phyloP scores from a whole-genome alignment of 2,797 vertebrate species.

The Coreius guichenoti region DNA sequence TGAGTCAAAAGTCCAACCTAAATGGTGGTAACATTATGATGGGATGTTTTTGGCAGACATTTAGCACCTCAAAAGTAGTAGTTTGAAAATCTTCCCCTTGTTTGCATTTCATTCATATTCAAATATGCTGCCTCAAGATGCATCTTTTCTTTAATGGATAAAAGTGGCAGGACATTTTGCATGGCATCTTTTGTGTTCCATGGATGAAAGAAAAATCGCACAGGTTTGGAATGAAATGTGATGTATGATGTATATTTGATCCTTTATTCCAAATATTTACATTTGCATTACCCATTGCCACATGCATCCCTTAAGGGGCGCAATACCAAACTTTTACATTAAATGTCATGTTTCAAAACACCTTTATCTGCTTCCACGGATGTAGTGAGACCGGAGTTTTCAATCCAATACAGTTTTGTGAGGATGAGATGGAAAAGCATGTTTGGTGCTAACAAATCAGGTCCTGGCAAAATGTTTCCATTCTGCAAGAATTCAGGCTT shows the following conservation, averaged over 20 bases:
- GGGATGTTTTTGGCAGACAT: neutral
- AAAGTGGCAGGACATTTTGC: neutral
- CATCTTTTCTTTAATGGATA: neutral
- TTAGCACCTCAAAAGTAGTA: neutral
- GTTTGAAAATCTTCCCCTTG: neutral
- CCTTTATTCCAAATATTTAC: neutral
- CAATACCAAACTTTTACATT: neutral
- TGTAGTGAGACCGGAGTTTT: neutral
- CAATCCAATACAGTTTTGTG: neutral
- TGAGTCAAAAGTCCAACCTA: neutral
- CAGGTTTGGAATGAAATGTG: neutral
- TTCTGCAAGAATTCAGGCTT: constrained; percentile 2
- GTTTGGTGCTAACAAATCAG: neutral
- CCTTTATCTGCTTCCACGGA: neutral
- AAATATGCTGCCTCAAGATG: neutral
- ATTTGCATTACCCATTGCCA: neutral
- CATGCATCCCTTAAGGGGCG: neutral
- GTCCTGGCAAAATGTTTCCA: neutral
- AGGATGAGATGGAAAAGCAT: neutral
- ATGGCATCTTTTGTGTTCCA: neutral
- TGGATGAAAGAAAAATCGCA: neutral
- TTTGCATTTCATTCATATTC: constrained; percentile 4
- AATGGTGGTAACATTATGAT: neutral
- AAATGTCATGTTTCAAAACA: neutral
- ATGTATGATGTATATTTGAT: neutral